Evolutionary conservation across 2,113 vertebrate species (phyloP), one percentile per base, ranked within the genome.

Genomic region (Dendrocopos noguchii): DNA sequence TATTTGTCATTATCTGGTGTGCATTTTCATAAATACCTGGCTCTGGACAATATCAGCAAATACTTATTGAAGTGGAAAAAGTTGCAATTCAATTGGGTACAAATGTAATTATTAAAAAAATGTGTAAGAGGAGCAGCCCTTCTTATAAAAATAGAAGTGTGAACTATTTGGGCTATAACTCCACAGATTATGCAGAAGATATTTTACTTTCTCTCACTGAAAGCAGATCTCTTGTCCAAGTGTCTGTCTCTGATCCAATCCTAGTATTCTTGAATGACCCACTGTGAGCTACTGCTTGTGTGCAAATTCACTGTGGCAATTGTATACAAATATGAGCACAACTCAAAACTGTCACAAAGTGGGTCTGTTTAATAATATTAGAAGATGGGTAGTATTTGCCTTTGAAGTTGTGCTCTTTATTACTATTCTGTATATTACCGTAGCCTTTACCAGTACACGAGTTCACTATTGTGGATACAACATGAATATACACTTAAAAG

Each of bases 201-300:
- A 5, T 47, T 71, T 80, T 11, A 44, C 3, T 53, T 82, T 76
- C 6, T 59, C 5, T 31, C 1, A 0, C 0, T 46, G 36, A 24
- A 88, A 91, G 24, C 4, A 47, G 18, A 67, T n/a, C 10, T 47
- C 18, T 8, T 36, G 60, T 64, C 44, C 0, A 0, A 2, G 3
- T 46, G 15, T 74, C 24, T 79, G 16, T 11, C n/a, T 65, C 28
- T 65, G 15, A 56, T 65, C 44, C 0, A 3, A 44, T 15, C 17
- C 20, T 14, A 3, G 4, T 63, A 5, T 80, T 78, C 42, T 36
- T 47, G 57, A 28, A 71, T 56, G 47, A 36, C 15, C 21, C 21
- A 14, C 15, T 50, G 4, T 1, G 5, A 88, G n/a, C 65, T 47
- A 61, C 11, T 53, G 29, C 15, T 50, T 0, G 0, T 2, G 2